Evolutionary conservation across 2,797 vertebrate genomes (phyloP).

Genomic region (Rhabdomys pumilio): DNA sequence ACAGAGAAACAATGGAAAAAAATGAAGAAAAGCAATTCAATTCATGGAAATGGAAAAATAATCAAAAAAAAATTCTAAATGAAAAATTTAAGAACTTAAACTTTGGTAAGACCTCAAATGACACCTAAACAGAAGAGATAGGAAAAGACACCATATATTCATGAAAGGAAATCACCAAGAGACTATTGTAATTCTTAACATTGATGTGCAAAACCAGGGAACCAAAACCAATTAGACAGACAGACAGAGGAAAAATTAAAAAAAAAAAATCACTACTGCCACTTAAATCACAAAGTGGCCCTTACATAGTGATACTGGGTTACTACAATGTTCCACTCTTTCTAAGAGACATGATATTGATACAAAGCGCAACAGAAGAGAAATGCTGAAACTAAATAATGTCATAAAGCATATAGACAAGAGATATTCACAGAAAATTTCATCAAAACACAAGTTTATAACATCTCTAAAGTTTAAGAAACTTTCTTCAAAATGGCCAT

Average conservation of each 20-base stretch:
- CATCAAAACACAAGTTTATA: neutral
- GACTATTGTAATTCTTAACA: too few relatives aligned
- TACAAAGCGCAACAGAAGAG: neutral
- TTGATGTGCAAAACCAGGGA: too few relatives aligned
- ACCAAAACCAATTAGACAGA: too few relatives aligned
- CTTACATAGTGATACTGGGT: neutral
- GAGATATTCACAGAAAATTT: neutral
- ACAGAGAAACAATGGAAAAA: too few relatives aligned
- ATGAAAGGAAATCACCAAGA: too few relatives aligned
- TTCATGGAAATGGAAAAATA: neutral
- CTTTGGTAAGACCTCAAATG: neutral
- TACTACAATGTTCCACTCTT: neutral
- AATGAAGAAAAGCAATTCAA: neutral
- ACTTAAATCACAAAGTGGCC: neutral
- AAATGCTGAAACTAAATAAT: neutral
- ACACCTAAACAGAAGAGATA: too few relatives aligned
- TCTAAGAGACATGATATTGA: neutral
- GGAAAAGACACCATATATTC: too few relatives aligned
- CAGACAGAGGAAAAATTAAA: neutral
- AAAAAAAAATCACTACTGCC: neutral
- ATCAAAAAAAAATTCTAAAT: neutral
- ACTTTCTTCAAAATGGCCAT: neutral
- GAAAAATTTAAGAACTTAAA: neutral
- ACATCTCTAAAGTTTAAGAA: neutral
- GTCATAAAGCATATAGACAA: neutral